phyloP scores from a whole-genome alignment of 2,113 vertebrate genomes.

The human region DNA sequence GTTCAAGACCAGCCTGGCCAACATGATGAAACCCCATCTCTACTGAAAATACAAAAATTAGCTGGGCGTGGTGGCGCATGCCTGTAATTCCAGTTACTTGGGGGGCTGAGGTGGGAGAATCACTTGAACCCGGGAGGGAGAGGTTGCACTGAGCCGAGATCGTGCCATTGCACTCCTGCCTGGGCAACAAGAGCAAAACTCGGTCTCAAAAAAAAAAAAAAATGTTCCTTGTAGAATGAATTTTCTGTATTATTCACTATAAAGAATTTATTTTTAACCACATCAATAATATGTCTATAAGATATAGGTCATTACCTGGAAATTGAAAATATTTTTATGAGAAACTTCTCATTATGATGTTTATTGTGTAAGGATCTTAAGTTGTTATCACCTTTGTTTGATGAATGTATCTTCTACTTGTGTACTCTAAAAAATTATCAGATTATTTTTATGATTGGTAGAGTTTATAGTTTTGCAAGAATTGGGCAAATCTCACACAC shows the following conservation, averaged over 20 bases:
- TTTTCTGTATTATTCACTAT: background rate
- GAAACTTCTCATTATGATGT: background rate
- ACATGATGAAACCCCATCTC: too few species aligned
- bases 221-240: background rate
- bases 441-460: background rate
- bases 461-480: background rate
- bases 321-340: constrained; percentile 25
- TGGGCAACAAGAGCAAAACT: too few species aligned
- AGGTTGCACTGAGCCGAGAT: too few species aligned
- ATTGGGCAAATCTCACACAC: background rate
- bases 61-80: too few species aligned
- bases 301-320: background rate
- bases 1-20: too few species aligned
- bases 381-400: constrained; percentile 16
- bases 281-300: background rate
- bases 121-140: too few species aligned
- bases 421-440: background rate
- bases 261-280: background rate
- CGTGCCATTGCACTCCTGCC: too few species aligned
- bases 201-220: too few species aligned
- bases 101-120: too few species aligned
- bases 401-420: background rate
- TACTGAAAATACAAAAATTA: too few species aligned
- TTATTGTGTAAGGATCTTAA: background rate
- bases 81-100: too few species aligned